A percentile compares a stretch with the other conserved stretches of the same genome.
Conservation (phyloP, 2,888 invertebrate genomes). For the Boloria selene region DNA sequence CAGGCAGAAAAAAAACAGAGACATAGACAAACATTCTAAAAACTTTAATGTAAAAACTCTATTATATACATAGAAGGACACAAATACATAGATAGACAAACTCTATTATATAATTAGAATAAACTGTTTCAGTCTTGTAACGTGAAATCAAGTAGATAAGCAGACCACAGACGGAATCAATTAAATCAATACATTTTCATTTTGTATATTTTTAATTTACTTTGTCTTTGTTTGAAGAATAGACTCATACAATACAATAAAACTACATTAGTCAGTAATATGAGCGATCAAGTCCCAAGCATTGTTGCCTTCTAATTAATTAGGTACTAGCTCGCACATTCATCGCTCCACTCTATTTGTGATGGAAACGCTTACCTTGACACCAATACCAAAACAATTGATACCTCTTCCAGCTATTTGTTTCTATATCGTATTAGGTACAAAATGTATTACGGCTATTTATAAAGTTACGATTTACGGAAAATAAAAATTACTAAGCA, state of each 20-base stretch:
- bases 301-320: slow-evolving; percentile 11
- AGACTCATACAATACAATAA: not conserved
- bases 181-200: not conserved
- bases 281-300: not conserved
- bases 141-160: too few relatives aligned
- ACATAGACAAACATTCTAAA: too few relatives aligned
- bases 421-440: slow-evolving; percentile 8
- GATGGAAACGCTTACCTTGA: slow-evolving; percentile 35
- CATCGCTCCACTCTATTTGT: slow-evolving; percentile 10
- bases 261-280: not conserved
- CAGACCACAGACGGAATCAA: too few relatives aligned
- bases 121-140: too few relatives aligned
- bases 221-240: not conserved
- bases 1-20: too few relatives aligned
- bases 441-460: not conserved
- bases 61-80: too few relatives aligned
- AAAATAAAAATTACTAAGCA: not conserved
- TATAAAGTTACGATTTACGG: too few relatives aligned
- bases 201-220: not conserved
- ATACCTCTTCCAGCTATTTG: slow-evolving; percentile 7
- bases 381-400: slow-evolving; percentile 32
- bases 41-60: too few relatives aligned
- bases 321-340: not conserved
- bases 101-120: too few relatives aligned
- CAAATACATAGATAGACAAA: too few relatives aligned